Conservation (phyloP, 2,797 vertebrate genomes). For the Phataginus tricuspis region DNA sequence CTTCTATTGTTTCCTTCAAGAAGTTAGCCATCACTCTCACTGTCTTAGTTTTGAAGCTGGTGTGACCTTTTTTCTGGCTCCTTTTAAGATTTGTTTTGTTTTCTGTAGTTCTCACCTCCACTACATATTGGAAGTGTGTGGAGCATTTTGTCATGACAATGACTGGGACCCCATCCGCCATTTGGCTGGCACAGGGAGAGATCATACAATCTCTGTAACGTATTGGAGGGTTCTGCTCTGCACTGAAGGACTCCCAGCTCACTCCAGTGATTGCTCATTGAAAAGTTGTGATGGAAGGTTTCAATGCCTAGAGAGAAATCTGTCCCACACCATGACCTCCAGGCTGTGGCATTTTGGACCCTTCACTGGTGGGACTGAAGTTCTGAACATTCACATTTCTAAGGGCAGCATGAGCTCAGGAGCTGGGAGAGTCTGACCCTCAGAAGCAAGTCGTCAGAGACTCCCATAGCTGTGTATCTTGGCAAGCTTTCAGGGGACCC, state of each 20-base stretch:
- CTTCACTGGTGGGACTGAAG: not conserved
- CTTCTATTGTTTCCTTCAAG: not conserved
- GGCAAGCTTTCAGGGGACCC: rapidly evolving
- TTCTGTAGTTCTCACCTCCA: not conserved
- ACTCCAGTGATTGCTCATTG: rapidly evolving
- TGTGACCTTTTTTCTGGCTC: not conserved
- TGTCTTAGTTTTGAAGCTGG: rapidly evolving
- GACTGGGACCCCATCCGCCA: not conserved
- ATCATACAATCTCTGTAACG: rapidly evolving
- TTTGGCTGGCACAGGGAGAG: not conserved
- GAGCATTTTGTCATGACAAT: too few relatives aligned
- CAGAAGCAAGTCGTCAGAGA: not conserved
- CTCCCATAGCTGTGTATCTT: too few relatives aligned
- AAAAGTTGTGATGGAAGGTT: rapidly evolving
- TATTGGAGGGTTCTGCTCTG: rapidly evolving
- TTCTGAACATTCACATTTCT: not conserved
- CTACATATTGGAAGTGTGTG: rapidly evolving
- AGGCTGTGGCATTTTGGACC: not conserved
- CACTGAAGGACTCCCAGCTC: rapidly evolving
- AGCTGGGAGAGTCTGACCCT: too few relatives aligned
- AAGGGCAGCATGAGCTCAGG: not conserved
- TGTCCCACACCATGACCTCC: rapidly evolving
- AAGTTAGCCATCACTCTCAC: not conserved
- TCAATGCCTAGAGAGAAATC: not conserved
- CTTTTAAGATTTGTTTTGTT: not conserved